Evolutionary conservation across 2,797 vertebrate genomes (phyloP), one percentile per base, ranked within the genome.

Genomic region (Picus viridis): DNA sequence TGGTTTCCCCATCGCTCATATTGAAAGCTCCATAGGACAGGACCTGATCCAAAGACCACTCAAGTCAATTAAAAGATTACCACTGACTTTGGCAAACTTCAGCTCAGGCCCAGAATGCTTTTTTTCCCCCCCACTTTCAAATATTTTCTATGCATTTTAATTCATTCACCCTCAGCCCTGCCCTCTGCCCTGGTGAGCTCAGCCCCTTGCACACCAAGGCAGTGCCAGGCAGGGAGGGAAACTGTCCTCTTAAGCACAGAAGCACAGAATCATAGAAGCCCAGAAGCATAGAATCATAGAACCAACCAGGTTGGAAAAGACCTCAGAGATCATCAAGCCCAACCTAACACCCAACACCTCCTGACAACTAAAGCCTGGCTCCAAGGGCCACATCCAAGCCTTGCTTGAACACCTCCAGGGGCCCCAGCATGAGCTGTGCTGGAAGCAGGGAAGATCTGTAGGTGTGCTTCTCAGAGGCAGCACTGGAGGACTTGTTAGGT

Each of bases 1-100:
- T 53, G 91, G 79, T 88, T 76, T 61, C 86, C 89, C 91, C 88
- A 56, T 53, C 7, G 32, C 91, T 92, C 83, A 43, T 26, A 27
- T 86, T 58, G 75, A 86, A 47, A 90, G 86, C 92, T 80, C 47
- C 89, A 54, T 4, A 4, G 32, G 74, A 24, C 73, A 88, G 87
- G 62, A 83, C 8, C 51, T 29, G 84, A 79, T 73, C 94, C 89
- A 92, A 86, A 76, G 49, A 23, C 43, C 80, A 47, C 80, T 76
- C 61, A 15, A 93, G 85, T 49, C 87, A 82, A 64, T 30, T 11
- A 34, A 81, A 83, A 76, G 58, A 74, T 58, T 24, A 49, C 69
- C 67, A 71, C 41, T 0, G n/a, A 29, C 27, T 85, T 47, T 78
- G 82, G 74, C n/a, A 58, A 41, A 61, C 69, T 79, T 34, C 89